Conservation (phyloP, 2,797 vertebrate genomes). For the Acipenser oxyrinchus region DNA sequence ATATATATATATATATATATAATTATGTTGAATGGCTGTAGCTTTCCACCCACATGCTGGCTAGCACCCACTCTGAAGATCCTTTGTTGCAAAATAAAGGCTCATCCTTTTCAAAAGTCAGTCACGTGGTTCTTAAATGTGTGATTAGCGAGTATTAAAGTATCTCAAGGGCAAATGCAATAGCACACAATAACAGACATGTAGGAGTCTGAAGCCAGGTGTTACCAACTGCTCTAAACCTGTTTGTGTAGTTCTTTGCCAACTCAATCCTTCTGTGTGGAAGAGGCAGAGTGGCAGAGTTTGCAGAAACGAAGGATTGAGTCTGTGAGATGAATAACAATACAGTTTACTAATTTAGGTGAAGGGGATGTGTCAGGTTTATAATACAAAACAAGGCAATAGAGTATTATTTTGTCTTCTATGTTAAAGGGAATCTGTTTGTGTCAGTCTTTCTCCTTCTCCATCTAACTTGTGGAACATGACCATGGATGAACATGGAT, state of each 20-base stretch:
- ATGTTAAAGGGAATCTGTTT: no score
- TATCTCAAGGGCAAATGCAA: constrained; percentile 27
- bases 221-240: constrained; percentile 28
- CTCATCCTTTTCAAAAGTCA: constrained; percentile 20
- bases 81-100: constrained; percentile 28
- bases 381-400: no score
- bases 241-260: constrained; percentile 10
- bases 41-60: constrained; percentile 19
- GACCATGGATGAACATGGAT: no score
- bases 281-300: constrained; percentile 17
- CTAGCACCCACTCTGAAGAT: constrained; percentile 14
- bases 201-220: constrained; percentile 27
- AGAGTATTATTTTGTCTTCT: no score
- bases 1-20: no score
- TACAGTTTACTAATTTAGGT: constrained; percentile 5
- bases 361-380: neutral
- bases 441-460: no score
- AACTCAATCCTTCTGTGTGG: constrained; percentile 11
- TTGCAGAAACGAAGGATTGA: constrained; percentile 10
- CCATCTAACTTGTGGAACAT: no score
- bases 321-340: neutral
- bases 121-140: constrained; percentile 23
- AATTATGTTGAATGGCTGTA: neutral
- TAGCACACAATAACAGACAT: constrained; percentile 21
- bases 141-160: constrained; percentile 29